Percentiles rank a stretch among this genome's conserved stretches.
phyloP scores from a whole-genome alignment of 2,888 invertebrate genomes.

The Cetonia aurata region DNA sequence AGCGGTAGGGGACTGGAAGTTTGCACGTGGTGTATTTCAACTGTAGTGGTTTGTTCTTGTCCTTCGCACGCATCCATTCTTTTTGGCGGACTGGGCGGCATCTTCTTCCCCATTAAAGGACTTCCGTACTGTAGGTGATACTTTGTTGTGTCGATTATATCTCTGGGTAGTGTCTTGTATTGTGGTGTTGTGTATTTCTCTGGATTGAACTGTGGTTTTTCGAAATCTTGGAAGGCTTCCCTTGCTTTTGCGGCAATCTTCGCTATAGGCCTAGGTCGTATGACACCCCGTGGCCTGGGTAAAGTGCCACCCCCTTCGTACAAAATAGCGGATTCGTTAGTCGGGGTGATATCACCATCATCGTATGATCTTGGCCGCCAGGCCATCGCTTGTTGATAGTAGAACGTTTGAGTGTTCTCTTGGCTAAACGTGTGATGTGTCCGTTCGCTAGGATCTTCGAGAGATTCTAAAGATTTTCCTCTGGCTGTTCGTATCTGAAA shows the following conservation, averaged over 20 bases:
- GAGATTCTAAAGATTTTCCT: slow-evolving; percentile 87
- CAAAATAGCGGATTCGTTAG: slow-evolving; percentile 76
- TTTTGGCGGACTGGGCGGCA: slow-evolving; percentile 86
- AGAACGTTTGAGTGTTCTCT: slow-evolving; percentile 73
- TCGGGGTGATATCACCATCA: slow-evolving; percentile 91
- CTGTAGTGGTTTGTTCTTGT: slow-evolving; percentile 65
- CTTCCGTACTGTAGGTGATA: slow-evolving; percentile 67
- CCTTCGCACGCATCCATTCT: slow-evolving; percentile 66
- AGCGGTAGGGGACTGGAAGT: slow-evolving; percentile 73
- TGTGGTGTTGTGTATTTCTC: slow-evolving; percentile 64
- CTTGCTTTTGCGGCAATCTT: slow-evolving; percentile 76
- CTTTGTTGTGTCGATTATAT: slow-evolving; percentile 67
- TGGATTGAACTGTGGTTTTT: slow-evolving; percentile 65
- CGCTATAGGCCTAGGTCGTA: slow-evolving; percentile 85
- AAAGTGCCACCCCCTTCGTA: slow-evolving; percentile 86
- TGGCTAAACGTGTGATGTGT: slow-evolving; percentile 72
- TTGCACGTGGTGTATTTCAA: slow-evolving; percentile 64
- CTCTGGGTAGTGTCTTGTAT: slow-evolving; percentile 70
- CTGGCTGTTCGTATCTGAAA: slow-evolving; percentile 83
- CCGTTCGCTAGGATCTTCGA: slow-evolving; percentile 83
- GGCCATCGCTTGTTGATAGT: slow-evolving; percentile 66
- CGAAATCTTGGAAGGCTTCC: slow-evolving; percentile 66
- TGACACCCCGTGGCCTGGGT: slow-evolving; percentile 85
- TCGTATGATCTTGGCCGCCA: slow-evolving; percentile 79
- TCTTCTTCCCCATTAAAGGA: slow-evolving; percentile 81